phyloP scores from a whole-genome alignment of 2,888 invertebrate genomes.

The Busseola fusca region DNA sequence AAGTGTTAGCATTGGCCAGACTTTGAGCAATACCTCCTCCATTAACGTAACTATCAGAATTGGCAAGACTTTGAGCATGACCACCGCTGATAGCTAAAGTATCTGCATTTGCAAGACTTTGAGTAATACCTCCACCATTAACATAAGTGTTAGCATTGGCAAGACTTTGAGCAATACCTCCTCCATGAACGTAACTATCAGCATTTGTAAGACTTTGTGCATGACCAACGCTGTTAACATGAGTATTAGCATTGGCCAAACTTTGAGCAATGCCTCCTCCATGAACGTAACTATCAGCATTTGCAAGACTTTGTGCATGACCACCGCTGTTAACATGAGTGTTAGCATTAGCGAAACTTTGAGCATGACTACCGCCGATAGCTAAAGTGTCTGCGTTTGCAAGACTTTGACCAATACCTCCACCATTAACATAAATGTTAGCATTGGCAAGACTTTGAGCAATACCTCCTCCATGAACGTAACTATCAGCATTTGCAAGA shows the following conservation, averaged over 20 bases:
- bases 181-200: fast-evolving
- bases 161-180: too few relatives aligned
- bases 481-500: too few relatives aligned
- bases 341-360: not conserved
- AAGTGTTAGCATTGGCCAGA: too few relatives aligned
- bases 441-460: not conserved
- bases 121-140: too few relatives aligned
- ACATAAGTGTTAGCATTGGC: too few relatives aligned
- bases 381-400: not conserved
- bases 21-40: too few relatives aligned
- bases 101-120: too few relatives aligned
- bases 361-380: not conserved
- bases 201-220: not conserved
- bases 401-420: not conserved
- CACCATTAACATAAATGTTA: fast-evolving
- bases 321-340: fast-evolving
- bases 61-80: not conserved
- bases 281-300: fast-evolving
- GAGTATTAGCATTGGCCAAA: not conserved
- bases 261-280: not conserved
- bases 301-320: not conserved
- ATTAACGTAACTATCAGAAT: not conserved
- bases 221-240: fast-evolving
- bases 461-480: fast-evolving
- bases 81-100: too few relatives aligned